phyloP scores from a whole-genome alignment of 2,888 invertebrate species.

The Coecobrya sp. region DNA sequence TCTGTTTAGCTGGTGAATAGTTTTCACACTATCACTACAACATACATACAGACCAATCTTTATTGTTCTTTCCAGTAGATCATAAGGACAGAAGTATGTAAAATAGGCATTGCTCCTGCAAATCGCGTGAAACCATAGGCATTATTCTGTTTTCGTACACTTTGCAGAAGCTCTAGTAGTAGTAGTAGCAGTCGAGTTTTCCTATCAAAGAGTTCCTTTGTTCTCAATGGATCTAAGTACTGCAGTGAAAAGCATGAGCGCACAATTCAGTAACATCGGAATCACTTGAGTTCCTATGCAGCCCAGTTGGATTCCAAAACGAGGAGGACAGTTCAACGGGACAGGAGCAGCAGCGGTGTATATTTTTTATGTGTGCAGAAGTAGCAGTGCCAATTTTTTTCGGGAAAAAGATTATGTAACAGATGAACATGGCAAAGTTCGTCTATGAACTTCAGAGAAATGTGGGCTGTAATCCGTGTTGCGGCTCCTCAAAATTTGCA shows the following conservation, averaged over 20 bases:
- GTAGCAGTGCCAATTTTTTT: slow-evolving; percentile 58
- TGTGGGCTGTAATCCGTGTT: slow-evolving; percentile 57
- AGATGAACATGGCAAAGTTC: slow-evolving; percentile 44
- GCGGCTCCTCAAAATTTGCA: slow-evolving; percentile 61
- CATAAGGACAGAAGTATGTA: slow-evolving; percentile 39
- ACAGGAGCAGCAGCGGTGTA: slow-evolving; percentile 11
- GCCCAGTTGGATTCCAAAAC: not conserved
- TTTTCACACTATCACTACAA: slow-evolving; percentile 22
- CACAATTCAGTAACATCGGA: not conserved
- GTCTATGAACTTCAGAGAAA: slow-evolving; percentile 22
- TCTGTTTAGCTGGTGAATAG: slow-evolving; percentile 8
- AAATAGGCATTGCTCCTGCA: slow-evolving; percentile 16
- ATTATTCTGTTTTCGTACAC: slow-evolving; percentile 27
- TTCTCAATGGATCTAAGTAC: not conserved
- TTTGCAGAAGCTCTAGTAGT: slow-evolving; percentile 5
- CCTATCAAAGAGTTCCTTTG: not conserved
- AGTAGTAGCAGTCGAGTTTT: not conserved
- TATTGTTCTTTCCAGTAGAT: slow-evolving; percentile 30
- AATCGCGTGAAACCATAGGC: slow-evolving; percentile 46
- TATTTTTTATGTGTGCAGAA: not conserved
- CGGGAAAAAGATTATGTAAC: slow-evolving; percentile 54
- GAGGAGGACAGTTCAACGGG: slow-evolving; percentile 7
- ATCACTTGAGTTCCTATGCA: slow-evolving; percentile 17
- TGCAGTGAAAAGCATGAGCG: slow-evolving; percentile 34
- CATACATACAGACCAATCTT: slow-evolving; percentile 17